These are phyloP conservation scores for Actinopyga echinites DNA, from an alignment of 53 echinoderm and acorn worm genomes.

Conservation along the genomic window DNA sequence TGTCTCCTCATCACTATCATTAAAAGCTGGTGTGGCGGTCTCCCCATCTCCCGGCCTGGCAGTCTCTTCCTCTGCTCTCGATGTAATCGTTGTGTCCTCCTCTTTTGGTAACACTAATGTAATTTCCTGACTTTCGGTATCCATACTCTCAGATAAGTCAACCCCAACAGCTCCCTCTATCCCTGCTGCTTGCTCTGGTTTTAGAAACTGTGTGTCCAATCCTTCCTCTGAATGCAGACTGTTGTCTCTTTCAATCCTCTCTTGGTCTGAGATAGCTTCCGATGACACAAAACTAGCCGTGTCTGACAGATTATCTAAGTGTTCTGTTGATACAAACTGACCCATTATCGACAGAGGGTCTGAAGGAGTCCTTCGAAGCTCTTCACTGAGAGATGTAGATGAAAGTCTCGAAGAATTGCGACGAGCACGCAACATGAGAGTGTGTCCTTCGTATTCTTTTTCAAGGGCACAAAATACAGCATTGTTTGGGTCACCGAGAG, in stretches of 20 bases:
- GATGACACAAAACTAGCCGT: constrained; percentile 64
- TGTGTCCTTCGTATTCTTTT: constrained; percentile 11
- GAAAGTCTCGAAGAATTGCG: background rate
- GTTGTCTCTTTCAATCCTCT: constrained; percentile 29
- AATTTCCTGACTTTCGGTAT: too few relatives aligned
- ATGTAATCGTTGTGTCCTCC: background rate
- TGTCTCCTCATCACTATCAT: too few relatives aligned
- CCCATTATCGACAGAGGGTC: constrained; percentile 25
- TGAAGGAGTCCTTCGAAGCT: background rate
- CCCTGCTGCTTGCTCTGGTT: too few relatives aligned
- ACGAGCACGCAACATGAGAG: constrained; percentile 57
- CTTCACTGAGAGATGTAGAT: background rate
- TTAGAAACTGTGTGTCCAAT: background rate
- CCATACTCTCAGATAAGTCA: too few relatives aligned
- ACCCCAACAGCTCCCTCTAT: too few relatives aligned
- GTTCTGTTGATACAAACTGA: constrained; percentile 64
- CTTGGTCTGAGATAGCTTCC: constrained; percentile 47
- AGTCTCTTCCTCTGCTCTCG: background rate
- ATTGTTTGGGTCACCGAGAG: background rate
- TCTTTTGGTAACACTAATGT: too few relatives aligned
- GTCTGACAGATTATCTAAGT: constrained; percentile 89
- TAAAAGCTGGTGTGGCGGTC: too few relatives aligned
- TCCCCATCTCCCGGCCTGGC: background rate
- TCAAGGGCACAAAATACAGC: constrained; percentile 10
- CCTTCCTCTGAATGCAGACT: background rate